phyloP scores from a whole-genome alignment of 2,113 vertebrate species.

The Calonectris borealis region DNA sequence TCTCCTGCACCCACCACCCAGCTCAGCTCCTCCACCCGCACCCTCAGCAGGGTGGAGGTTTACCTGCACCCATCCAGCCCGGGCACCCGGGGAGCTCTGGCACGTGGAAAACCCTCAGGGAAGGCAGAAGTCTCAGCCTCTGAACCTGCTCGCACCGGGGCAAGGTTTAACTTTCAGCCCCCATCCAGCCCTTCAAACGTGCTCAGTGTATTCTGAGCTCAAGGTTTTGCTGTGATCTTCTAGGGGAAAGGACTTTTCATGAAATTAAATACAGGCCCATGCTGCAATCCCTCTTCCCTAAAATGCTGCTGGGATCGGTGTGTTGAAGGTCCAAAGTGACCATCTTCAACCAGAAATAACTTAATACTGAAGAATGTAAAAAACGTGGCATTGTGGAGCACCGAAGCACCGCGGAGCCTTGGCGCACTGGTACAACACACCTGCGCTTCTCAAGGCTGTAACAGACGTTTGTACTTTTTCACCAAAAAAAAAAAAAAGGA shows the following conservation, averaged over 20 bases:
- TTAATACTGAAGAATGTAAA: neutral
- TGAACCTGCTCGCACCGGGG: fast-evolving
- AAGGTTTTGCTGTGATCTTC: neutral
- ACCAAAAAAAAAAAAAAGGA: no score
- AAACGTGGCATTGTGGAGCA: fast-evolving
- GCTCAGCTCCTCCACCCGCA: neutral
- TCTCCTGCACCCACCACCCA: neutral
- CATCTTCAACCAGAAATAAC: neutral
- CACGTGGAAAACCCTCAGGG: neutral
- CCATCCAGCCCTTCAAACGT: fast-evolving
- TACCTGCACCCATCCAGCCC: neutral
- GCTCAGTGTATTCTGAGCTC: neutral
- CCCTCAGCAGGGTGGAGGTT: neutral
- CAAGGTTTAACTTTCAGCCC: neutral
- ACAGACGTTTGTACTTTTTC: neutral
- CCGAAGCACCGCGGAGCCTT: fast-evolving
- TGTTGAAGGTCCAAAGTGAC: neutral
- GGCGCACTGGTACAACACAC: fast-evolving
- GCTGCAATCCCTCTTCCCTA: neutral
- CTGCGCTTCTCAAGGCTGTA: neutral
- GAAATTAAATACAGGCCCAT: neutral
- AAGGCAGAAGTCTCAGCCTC: neutral
- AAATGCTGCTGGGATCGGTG: fast-evolving
- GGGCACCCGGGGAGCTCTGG: neutral
- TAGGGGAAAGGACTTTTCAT: neutral